These are phyloP conservation scores for Pristionchus japonicus DNA, from an alignment of 2,888 invertebrate genomes.

Conservation along the genomic window DNA sequence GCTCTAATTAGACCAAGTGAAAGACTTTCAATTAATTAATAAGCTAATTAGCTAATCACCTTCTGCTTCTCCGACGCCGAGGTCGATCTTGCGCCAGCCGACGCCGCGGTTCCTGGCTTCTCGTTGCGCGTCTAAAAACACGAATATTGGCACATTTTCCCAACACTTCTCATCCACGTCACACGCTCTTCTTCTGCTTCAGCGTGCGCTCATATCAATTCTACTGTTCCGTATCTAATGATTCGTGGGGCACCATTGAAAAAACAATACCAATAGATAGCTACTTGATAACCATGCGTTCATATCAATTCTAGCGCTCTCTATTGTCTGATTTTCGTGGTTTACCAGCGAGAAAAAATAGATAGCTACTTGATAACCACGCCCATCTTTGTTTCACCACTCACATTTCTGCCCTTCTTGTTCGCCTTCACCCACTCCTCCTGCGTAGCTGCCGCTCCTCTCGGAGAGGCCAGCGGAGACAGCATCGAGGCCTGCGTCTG, in stretches of 20 bases:
- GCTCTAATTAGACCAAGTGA: too few relatives aligned
- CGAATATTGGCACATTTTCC: not conserved
- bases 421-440: slow-evolving; percentile 48
- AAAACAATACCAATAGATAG: too few relatives aligned
- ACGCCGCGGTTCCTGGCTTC: not conserved
- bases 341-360: too few relatives aligned
- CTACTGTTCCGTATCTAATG: too few relatives aligned
- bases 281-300: too few relatives aligned
- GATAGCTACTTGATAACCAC: too few relatives aligned
- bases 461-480: slow-evolving; percentile 11
- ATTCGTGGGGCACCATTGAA: too few relatives aligned
- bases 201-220: not conserved
- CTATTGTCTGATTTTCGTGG: too few relatives aligned
- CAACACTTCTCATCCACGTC: not conserved
- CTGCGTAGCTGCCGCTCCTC: not conserved
- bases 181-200: not conserved
- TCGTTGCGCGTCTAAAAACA: not conserved
- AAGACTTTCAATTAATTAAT: not conserved
- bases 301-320: too few relatives aligned
- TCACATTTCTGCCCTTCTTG: slow-evolving; percentile 45
- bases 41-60: not conserved
- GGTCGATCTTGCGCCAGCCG: not conserved
- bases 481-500: not conserved
- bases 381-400: not conserved
- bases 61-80: slow-evolving; percentile 1